Base-by-base conservation (phyloP, 2,113 vertebrate genomes). In the Zonotrichia leucophrys region DNA sequence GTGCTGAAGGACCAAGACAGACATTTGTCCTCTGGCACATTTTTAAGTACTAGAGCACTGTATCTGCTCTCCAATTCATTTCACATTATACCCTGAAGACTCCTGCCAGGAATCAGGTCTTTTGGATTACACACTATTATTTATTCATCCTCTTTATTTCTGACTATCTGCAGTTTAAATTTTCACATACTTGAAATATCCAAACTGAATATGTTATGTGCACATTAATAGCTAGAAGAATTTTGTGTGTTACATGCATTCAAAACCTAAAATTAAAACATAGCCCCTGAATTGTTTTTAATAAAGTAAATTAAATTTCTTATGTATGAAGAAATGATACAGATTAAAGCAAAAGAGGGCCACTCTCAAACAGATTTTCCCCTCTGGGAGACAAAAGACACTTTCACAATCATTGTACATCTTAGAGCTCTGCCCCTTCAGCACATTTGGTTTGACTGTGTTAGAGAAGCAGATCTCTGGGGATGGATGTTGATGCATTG, bases 381-480 rank as follows among this genome's bases (percentile, higher is more conserved):
- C 35, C 68, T 74, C 39, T 7, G 27, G 47, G 76, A 79, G 41
- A 59, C 27, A 80, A 74, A 89, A 83, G 60, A 72, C 4, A 2
- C 79, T 72, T 73, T 73, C 66, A 78, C 49, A 74, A 52, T 77
- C 69, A 72, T 60, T 59, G 60, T 21, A 78, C 41, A 42, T 75
- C 78, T 91, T 80, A 27, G 68, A 95, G 60, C 73, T 68, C 79
- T 77, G 84, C 42, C 55, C 83, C 92, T 89, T 80, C 94, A 90
- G 87, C 89, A 94, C n/a, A 69, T 93, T 91, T 89, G 63, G 83
- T 86, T 78, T 77, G 82, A 88, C 73, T 87, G 93, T 11, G 9
- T 87, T 86, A 84, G 75, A 93, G 82, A 94, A 95, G 89, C 58
- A 74, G 90, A 92, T 93, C 88, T 89, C 93, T 88, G 39, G 79